Conservation (phyloP, 1,140 invertebrate species). For the Belonocnema kinseyi region DNA sequence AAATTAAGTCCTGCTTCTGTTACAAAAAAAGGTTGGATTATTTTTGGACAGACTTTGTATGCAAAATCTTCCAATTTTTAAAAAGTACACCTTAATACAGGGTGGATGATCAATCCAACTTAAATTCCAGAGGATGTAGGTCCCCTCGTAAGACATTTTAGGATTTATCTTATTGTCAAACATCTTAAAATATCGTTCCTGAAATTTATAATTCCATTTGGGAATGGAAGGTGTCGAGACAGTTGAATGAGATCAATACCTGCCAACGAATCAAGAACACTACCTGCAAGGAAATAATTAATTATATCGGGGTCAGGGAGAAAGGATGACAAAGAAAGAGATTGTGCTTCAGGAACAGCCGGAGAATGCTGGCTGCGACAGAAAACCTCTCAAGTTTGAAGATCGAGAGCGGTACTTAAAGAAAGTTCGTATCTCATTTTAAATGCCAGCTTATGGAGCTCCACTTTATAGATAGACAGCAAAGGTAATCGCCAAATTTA, state of each 20-base stretch:
- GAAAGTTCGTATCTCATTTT: conserved; percentile 24
- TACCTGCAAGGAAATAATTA: conserved; percentile 22
- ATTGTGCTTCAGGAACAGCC: conserved; percentile 7
- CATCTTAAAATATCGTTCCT: too few species aligned
- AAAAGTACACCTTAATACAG: too few species aligned
- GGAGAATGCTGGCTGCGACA: conserved; percentile 25
- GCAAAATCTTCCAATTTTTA: too few species aligned
- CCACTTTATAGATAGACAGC: neutral
- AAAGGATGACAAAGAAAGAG: conserved; percentile 19
- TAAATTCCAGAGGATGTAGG: too few species aligned
- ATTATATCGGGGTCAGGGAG: conserved; percentile 13
- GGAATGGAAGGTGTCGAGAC: neutral
- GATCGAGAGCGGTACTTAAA: conserved; percentile 29
- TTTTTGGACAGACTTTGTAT: too few species aligned
- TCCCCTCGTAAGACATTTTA: too few species aligned
- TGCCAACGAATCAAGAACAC: neutral
- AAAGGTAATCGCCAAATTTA: neutral
- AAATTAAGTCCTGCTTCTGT: too few species aligned
- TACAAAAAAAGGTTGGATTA: too few species aligned
- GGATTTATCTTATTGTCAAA: too few species aligned
- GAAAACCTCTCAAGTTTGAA: conserved; percentile 22
- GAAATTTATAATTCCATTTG: too few species aligned
- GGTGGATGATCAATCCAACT: too few species aligned
- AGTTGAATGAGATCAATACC: neutral
- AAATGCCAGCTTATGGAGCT: conserved; percentile 8